phyloP scores from a whole-genome alignment of 2,797 vertebrate genomes.

The Acrossocheilus wenchowensis region DNA sequence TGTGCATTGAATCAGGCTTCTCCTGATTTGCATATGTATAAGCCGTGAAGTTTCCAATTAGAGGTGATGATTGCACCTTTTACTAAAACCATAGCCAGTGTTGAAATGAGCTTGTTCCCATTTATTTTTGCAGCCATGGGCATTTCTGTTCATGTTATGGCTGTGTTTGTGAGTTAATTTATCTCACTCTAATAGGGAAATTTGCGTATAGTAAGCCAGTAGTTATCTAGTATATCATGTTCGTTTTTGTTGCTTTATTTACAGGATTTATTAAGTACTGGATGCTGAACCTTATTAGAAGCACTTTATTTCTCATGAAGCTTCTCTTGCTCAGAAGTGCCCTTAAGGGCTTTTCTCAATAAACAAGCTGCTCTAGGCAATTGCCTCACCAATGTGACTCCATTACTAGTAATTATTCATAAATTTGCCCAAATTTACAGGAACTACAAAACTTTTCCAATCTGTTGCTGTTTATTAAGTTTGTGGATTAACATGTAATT shows the following conservation, averaged over 20 bases:
- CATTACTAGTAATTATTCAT: conserved; percentile 7
- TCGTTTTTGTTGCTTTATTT: neutral
- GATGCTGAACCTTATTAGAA: conserved; percentile 1
- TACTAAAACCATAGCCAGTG: neutral
- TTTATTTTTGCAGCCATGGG: neutral
- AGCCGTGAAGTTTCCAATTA: conserved; percentile 27
- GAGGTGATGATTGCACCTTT: conserved; percentile 54
- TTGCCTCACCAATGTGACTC: conserved; percentile 6
- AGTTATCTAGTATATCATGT: conserved; percentile 1
- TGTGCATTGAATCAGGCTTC: conserved; percentile 45
- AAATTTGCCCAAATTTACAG: conserved; percentile 15
- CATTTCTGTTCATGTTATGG: neutral
- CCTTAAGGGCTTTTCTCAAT: conserved; percentile 8
- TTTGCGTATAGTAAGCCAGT: neutral
- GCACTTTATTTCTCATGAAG: neutral
- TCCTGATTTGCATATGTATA: conserved; percentile 61
- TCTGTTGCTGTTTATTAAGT: neutral
- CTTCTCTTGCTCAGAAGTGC: conserved; percentile 1
- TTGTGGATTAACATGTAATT: neutral
- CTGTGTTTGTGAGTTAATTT: neutral
- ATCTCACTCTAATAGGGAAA: neutral
- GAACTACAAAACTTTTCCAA: neutral
- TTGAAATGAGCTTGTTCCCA: neutral
- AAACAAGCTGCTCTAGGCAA: neutral
- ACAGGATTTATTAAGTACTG: neutral